Conservation (phyloP, 2,113 vertebrate species). For the Stegastes partitus region DNA sequence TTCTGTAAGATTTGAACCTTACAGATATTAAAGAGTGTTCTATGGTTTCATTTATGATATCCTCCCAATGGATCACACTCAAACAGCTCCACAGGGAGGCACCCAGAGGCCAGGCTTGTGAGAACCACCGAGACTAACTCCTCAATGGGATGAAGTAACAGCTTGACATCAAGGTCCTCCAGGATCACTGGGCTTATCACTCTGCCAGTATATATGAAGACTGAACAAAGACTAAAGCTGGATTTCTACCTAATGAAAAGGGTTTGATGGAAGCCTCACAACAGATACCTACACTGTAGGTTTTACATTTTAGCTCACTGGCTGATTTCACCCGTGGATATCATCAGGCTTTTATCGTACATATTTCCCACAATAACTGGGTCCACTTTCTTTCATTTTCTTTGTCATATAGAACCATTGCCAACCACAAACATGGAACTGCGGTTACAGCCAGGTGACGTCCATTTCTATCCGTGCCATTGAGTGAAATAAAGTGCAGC, state of each 20-base stretch:
- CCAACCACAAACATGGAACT: too few relatives aligned
- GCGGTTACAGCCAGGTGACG: too few relatives aligned
- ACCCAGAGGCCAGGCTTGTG: neutral
- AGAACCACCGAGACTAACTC: neutral
- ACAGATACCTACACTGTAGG: neutral
- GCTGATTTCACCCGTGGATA: too few relatives aligned
- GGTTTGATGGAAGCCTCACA: neutral
- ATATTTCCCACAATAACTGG: neutral
- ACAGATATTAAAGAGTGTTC: neutral
- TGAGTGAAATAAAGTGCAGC: too few relatives aligned
- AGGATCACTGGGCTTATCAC: conserved; percentile 1
- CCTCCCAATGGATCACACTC: neutral
- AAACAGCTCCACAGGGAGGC: neutral
- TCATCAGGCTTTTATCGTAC: neutral
- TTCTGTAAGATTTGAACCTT: neutral
- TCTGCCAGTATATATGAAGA: neutral
- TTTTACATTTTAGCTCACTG: neutral
- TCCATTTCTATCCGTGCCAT: too few relatives aligned
- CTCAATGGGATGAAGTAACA: neutral
- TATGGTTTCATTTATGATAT: neutral
- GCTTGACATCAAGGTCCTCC: neutral
- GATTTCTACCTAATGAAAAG: too few relatives aligned
- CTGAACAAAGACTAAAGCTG: conserved; percentile 13
- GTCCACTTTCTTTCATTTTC: too few relatives aligned
- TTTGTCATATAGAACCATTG: too few relatives aligned